A percentile compares a stretch with the other conserved stretches of the same genome.
phyloP scores from a whole-genome alignment of 2,888 invertebrate genomes.

The Stomorhina lunata region DNA sequence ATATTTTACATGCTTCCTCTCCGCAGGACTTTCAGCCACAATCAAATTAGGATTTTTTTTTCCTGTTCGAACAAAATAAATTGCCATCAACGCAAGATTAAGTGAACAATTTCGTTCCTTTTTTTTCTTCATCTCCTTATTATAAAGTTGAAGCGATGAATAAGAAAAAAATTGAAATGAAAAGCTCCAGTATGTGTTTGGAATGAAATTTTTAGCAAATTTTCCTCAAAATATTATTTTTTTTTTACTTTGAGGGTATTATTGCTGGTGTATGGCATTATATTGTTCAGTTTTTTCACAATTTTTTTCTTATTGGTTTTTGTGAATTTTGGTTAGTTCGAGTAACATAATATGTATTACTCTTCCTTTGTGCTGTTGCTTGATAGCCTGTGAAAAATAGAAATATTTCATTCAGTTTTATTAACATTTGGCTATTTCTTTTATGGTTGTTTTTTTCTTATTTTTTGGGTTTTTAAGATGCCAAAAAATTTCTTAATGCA shows the following conservation, averaged over 20 bases:
- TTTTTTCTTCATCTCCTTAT: no score
- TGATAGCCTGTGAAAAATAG: slow-evolving; percentile 51
- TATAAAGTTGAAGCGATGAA: not conserved
- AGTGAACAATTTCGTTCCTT: not conserved
- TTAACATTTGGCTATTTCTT: slow-evolving; percentile 14
- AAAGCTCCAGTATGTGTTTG: slow-evolving; percentile 24
- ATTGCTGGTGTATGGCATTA: not conserved
- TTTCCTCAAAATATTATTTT: not conserved
- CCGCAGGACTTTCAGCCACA: not conserved
- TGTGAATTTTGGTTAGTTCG: not conserved
- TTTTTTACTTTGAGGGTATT: not conserved
- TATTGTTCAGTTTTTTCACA: no score
- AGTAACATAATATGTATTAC: no score
- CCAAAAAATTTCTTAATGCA: not conserved
- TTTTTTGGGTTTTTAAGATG: not conserved
- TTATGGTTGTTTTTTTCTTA: not conserved
- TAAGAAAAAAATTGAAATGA: slow-evolving; percentile 12
- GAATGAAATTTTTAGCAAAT: slow-evolving; percentile 11
- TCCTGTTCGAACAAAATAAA: slow-evolving; percentile 13
- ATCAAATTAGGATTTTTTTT: slow-evolving; percentile 22
- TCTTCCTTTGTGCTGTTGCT: slow-evolving; percentile 1
- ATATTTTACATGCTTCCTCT: not conserved
- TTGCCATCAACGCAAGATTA: slow-evolving; percentile 37
- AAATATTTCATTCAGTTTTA: slow-evolving; percentile 49
- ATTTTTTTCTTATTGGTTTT: not conserved